Evolutionary conservation across 2,113 vertebrate species (phyloP), one percentile per base, ranked within the genome.

Genomic region (Noctilio leporinus): DNA sequence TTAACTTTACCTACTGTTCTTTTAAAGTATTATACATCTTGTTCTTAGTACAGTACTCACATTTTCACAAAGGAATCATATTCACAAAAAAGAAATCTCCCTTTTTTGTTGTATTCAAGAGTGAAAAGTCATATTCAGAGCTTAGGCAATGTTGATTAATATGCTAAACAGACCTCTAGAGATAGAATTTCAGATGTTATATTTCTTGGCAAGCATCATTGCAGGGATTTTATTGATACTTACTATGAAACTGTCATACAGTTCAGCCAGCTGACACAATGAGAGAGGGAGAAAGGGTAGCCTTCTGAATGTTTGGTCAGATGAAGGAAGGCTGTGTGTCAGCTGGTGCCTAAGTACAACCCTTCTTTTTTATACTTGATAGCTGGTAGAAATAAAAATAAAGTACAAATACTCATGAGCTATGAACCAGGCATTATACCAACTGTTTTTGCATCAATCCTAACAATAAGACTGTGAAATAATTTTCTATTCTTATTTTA

Each of bases 21-120:
- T 69, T 70, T 91, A 93, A 93, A 91, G 70, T 53, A 70, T 55
- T 75, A 77, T 95, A 75, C 67, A 94, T 98, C 87, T 97, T 96
- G 96, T 86, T 95, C 95, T 96, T 93, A 57, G 30, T 35, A 93
- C 6, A 92, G 28, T 40, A 19, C 33, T 85, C 67, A 96, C 9
- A 14, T 85, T 92, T 89, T 86, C 65, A 95, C 43, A 89, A 89
- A 95, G 89, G 77, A 92, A 77, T 90, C 33, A 49, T 26, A 81
- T 57, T 14, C 43, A 72, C 16, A 73, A 12, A 62, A 57, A 11
- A 43, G 53, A 70, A 10, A 10, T 55, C 22, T 69, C 33, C 28
- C 82, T 55, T 49, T 76, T 53, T 7, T 57, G 59, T 72, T 95
- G 2, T 78, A 87, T 72, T 89, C 28, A 95, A 6, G 15, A 91